These are phyloP conservation scores for Meandrina meandrites DNA, from an alignment of 92 coral and sea anemone genomes.

Conservation along the genomic window DNA sequence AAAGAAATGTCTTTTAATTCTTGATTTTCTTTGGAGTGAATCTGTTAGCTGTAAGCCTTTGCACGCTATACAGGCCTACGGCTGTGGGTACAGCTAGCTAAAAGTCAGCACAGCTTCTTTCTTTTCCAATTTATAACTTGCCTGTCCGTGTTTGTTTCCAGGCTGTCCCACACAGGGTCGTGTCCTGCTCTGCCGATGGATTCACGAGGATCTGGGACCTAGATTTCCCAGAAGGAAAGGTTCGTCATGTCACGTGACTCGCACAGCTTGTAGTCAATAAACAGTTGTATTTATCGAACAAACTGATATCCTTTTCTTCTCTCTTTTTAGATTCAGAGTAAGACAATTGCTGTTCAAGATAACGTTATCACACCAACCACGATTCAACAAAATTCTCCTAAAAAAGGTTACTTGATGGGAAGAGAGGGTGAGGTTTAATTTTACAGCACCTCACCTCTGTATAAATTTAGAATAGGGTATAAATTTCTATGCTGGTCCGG, in stretches of 20 bases:
- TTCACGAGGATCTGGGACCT: constrained; percentile 97
- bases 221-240: constrained; percentile 47
- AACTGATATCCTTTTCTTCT: not conserved
- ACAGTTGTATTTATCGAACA: not conserved
- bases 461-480: not conserved
- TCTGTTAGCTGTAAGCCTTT: too few species aligned
- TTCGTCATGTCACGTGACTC: not conserved
- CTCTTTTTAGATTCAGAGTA: constrained; percentile 17
- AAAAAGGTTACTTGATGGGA: not conserved
- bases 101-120: too few species aligned
- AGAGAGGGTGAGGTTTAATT: not conserved
- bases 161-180: constrained; percentile 71
- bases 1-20: too few species aligned
- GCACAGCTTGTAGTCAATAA: not conserved
- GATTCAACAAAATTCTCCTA: not conserved
- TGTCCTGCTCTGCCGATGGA: constrained; percentile 94
- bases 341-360: constrained; percentile 27
- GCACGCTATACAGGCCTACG: too few species aligned
- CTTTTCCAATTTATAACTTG: not conserved
- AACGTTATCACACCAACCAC: constrained; percentile 36
- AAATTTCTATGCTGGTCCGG: not conserved
- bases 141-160: constrained; percentile 17
- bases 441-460: not conserved
- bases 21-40: not conserved
- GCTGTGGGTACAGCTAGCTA: too few species aligned